phyloP scores from a whole-genome alignment of 2,113 vertebrate genomes.

The Daboia siamensis region DNA sequence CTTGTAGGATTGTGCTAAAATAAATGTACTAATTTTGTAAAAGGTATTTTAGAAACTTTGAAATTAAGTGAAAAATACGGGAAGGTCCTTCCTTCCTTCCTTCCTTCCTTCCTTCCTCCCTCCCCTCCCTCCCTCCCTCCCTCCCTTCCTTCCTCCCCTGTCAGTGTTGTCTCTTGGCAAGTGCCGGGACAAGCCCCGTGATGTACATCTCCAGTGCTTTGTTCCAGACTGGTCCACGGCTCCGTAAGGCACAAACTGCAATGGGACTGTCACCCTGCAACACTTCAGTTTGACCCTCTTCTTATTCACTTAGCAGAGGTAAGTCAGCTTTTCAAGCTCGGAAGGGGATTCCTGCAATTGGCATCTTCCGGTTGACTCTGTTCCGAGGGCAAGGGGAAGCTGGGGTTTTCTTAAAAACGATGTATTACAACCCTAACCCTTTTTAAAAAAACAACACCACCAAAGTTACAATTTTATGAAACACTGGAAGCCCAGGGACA shows the following conservation, averaged over 20 bases:
- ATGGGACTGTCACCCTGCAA: conserved; percentile 75
- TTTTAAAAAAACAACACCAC: not conserved
- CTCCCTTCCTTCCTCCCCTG: no score
- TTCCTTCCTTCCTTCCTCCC: no score
- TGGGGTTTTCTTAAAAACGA: not conserved
- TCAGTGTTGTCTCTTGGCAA: not conserved
- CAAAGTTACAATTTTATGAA: not conserved
- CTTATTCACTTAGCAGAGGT: conserved; percentile 80
- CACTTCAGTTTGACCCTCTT: conserved; percentile 77
- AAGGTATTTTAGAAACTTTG: not conserved
- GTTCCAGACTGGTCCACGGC: conserved; percentile 75
- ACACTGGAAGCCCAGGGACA: no score
- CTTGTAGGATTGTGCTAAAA: not conserved
- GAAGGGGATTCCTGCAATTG: no score
- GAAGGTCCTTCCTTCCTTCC: not conserved
- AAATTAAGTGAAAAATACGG: not conserved
- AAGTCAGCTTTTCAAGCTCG: conserved; percentile 21
- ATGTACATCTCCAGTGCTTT: conserved; percentile 3
- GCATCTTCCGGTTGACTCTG: not conserved
- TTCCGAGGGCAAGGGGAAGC: not conserved
- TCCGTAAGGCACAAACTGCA: conserved; percentile 78
- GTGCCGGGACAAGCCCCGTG: not conserved
- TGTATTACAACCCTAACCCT: not conserved
- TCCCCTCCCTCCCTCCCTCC: no score
- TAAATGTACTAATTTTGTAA: not conserved